Percentiles rank a stretch among this genome's conserved stretches.
Conservation (phyloP, 2,113 vertebrate species). For the Chaetura pelagica region DNA sequence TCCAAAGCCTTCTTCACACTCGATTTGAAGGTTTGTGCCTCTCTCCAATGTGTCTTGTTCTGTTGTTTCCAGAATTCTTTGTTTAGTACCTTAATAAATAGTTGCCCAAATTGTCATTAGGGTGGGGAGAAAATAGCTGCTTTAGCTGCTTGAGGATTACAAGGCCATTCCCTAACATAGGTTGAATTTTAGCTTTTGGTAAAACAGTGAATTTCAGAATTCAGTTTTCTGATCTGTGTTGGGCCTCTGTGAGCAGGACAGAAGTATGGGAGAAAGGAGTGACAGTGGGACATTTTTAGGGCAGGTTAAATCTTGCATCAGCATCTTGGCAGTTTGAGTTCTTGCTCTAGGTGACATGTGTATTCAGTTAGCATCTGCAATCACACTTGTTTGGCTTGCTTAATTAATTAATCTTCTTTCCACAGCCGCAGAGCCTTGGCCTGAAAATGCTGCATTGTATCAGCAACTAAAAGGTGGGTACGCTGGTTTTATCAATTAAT, state of each 20-base stretch:
- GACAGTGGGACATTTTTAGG: constrained; percentile 9
- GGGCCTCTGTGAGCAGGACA: not conserved
- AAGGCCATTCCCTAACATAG: not conserved
- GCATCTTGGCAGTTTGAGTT: not conserved
- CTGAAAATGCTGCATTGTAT: constrained; percentile 83
- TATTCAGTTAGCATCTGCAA: constrained; percentile 46
- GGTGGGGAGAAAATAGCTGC: not conserved
- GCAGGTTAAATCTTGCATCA: not conserved
- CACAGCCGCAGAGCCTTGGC: constrained; percentile 84
- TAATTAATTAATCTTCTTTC: constrained; percentile 67
- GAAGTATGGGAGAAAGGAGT: not conserved
- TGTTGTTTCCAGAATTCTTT: not conserved
- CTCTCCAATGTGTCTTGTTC: not conserved
- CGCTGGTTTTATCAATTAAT: constrained; percentile 56
- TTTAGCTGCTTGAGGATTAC: not conserved
- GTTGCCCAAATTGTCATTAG: not conserved
- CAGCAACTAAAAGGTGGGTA: constrained; percentile 84
- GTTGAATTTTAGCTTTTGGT: not conserved
- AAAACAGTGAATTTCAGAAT: not conserved
- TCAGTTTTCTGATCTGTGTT: not conserved
- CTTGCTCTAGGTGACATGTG: not conserved
- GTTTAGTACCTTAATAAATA: not conserved
- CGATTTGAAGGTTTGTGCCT: not conserved
- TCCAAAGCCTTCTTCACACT: not conserved
- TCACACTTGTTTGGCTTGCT: not conserved